phyloP scores from a whole-genome alignment of 2,797 vertebrate species.

The Coendou prehensilis region DNA sequence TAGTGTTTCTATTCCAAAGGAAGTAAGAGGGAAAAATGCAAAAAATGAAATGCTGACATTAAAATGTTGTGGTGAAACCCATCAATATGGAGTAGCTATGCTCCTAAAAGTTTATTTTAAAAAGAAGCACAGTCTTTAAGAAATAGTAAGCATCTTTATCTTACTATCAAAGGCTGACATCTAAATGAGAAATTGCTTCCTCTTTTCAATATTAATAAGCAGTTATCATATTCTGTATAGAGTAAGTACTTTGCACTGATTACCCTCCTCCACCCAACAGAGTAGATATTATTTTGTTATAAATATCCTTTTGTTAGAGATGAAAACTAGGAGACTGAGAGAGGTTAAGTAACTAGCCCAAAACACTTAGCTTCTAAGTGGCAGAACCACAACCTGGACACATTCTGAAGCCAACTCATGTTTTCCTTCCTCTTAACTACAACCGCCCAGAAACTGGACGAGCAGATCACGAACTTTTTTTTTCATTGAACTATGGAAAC shows the following conservation, averaged over 20 bases:
- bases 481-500: conserved; percentile 1
- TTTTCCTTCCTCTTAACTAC: background rate
- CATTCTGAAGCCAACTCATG: background rate
- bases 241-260: background rate
- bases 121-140: conserved; percentile 23
- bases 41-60: background rate
- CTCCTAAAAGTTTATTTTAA: conserved; percentile 3
- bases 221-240: background rate
- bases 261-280: background rate
- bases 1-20: conserved; percentile 11
- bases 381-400: background rate
- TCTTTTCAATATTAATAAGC: conserved; percentile 13
- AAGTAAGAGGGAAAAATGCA: background rate
- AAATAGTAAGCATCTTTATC: conserved; percentile 45
- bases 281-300: background rate
- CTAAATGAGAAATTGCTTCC: conserved; percentile 64
- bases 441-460: background rate
- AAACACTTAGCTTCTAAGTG: background rate
- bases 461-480: background rate
- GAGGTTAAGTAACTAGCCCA: background rate
- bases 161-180: conserved; percentile 30
- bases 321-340: background rate
- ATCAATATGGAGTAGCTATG: background rate
- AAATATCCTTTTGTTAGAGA: background rate
- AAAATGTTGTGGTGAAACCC: conserved; percentile 24